Evolutionary conservation across 2,113 vertebrate species (phyloP).

Genomic region (Sciurus niger): DNA sequence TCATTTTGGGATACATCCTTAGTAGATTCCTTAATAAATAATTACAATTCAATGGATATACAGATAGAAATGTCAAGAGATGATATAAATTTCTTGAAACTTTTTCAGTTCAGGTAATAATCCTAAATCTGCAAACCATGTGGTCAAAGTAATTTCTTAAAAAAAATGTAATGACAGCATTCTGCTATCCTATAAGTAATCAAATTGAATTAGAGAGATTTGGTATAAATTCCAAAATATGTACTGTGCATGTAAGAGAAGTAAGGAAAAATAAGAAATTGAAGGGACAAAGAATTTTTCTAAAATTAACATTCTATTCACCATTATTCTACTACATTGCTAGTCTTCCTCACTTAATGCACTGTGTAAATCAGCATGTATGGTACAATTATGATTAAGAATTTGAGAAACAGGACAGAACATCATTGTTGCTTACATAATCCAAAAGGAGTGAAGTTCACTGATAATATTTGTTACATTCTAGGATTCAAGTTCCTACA

Average conservation of each 20-base stretch:
- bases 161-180: neutral
- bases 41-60: conserved; percentile 25
- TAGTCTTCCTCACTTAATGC: neutral
- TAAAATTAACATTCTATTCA: conserved; percentile 15
- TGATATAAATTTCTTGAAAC: conserved; percentile 53
- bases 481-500: neutral
- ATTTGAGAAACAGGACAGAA: conserved; percentile 35
- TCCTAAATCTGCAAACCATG: conserved; percentile 10
- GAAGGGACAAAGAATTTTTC: neutral
- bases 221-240: neutral
- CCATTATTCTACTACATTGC: neutral
- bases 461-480: neutral
- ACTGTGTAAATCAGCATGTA: neutral
- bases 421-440: neutral
- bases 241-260: neutral
- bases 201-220: neutral
- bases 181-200: conserved; percentile 42
- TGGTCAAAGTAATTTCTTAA: conserved; percentile 24
- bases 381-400: neutral
- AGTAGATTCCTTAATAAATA: conserved; percentile 14
- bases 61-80: conserved; percentile 24
- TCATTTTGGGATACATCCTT: conserved; percentile 4
- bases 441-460: neutral
- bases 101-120: conserved; percentile 30
- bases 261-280: neutral